These are phyloP conservation scores for Gopherus flavomarginatus DNA, from an alignment of 2,113 vertebrate species.

Conservation along the genomic window DNA sequence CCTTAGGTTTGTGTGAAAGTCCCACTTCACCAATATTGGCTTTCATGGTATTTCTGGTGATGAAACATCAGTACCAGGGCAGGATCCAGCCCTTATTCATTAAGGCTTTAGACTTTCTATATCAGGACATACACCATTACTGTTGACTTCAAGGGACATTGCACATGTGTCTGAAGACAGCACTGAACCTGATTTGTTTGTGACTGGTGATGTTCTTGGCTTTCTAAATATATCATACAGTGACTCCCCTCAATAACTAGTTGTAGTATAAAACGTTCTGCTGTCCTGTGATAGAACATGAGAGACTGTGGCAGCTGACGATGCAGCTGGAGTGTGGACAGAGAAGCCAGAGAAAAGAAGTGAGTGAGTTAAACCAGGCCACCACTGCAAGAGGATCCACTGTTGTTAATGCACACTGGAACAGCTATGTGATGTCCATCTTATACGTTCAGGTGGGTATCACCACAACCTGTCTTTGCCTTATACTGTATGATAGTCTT, in stretches of 20 bases:
- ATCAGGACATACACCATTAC: background rate
- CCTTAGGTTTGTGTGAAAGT: background rate
- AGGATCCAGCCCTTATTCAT: background rate
- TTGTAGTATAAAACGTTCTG: background rate
- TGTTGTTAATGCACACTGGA: accelerated
- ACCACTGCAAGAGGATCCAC: background rate
- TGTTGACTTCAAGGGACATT: background rate
- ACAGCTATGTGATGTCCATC: accelerated
- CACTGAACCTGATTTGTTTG: background rate
- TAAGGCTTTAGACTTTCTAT: background rate
- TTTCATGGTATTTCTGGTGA: background rate
- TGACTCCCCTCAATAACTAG: accelerated
- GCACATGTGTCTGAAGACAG: background rate
- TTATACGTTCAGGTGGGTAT: background rate
- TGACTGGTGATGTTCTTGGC: background rate
- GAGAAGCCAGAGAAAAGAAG: background rate
- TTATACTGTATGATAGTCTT: background rate
- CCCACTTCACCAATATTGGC: accelerated
- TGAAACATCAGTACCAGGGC: background rate
- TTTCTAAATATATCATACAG: accelerated
- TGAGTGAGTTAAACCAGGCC: accelerated
- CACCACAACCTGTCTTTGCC: too few species aligned
- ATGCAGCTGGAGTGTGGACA: accelerated
- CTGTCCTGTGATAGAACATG: background rate
- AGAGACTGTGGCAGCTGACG: accelerated